A percentile compares a stretch with the other conserved stretches of the same genome.
phyloP scores from a whole-genome alignment of 2,888 invertebrate species.

The Ypsolopha scabrella region DNA sequence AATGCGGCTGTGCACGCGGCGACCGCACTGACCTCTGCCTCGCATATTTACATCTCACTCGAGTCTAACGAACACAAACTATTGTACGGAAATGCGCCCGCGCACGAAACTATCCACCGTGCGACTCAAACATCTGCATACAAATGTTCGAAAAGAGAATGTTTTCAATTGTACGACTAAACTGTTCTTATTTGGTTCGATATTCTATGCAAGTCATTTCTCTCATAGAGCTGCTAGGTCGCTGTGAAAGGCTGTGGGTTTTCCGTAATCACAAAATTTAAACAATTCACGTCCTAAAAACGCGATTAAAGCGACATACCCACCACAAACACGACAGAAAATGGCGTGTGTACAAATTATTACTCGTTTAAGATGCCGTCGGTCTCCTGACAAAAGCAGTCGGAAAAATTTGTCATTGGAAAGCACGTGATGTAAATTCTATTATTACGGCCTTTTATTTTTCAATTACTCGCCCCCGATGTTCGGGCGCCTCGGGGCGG shows the following conservation, averaged over 20 bases:
- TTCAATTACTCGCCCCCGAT: slow-evolving; percentile 62
- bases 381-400: slow-evolving; percentile 60
- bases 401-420: slow-evolving; percentile 62
- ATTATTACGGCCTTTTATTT: slow-evolving; percentile 70
- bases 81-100: slow-evolving; percentile 58
- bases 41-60: slow-evolving; percentile 45
- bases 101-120: slow-evolving; percentile 56
- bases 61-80: slow-evolving; percentile 43
- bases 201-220: not conserved
- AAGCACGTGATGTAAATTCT: slow-evolving; percentile 67
- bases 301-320: no score
- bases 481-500: slow-evolving; percentile 51
- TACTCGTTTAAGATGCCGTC: slow-evolving; percentile 36
- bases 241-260: no score
- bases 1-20: slow-evolving; percentile 30
- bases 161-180: slow-evolving; percentile 24
- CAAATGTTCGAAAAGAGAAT: slow-evolving; percentile 30
- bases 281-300: no score
- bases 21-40: slow-evolving; percentile 27
- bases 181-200: slow-evolving; percentile 5
- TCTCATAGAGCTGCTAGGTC: no score
- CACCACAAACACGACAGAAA: no score
- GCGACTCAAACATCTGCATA: slow-evolving; percentile 56
- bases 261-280: no score
- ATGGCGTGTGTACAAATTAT: slow-evolving; percentile 21